Percentiles rank a stretch among this genome's conserved stretches.
Conservation (phyloP, 2,888 invertebrate species). For the Rhaphigaster nebulosa region DNA sequence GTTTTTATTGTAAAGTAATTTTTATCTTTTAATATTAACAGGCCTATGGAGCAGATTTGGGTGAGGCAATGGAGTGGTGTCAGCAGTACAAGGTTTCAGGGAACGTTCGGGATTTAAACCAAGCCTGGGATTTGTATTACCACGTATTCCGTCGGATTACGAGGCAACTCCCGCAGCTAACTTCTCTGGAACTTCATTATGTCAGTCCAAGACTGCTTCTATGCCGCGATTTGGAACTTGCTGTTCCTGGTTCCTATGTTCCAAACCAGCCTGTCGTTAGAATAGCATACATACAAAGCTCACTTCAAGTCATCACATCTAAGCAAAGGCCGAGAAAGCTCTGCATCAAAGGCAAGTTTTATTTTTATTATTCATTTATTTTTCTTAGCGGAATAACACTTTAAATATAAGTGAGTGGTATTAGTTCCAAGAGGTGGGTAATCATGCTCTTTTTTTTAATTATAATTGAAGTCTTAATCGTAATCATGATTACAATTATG, state of each 20-base stretch:
- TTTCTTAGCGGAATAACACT: not conserved
- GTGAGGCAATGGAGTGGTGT: conserved; percentile 97
- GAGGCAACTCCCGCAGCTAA: conserved; percentile 92
- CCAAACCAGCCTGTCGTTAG: conserved; percentile 91
- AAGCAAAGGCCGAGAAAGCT: conserved; percentile 98
- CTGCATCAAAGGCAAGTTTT: conserved; percentile 78
- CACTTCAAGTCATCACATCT: conserved; percentile 95
- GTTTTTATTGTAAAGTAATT: no score
- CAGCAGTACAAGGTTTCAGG: conserved; percentile 88
- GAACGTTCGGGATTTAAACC: conserved; percentile 91
- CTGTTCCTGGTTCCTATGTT: conserved; percentile 97
- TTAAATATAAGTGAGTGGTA: not conserved
- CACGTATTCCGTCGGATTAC: conserved; percentile 97
- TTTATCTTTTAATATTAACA: conserved; percentile 66
- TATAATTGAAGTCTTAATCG: no score
- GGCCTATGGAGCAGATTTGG: conserved; percentile 94
- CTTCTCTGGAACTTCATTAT: conserved; percentile 92
- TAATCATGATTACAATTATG: no score
- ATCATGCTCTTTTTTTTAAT: no score
- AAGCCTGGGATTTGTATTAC: conserved; percentile 99
- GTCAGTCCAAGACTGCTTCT: conserved; percentile 92
- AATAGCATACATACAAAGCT: conserved; percentile 91
- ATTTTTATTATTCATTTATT: not conserved
- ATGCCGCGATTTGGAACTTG: conserved; percentile 93
- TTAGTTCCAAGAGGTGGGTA: not conserved